Conservation (phyloP, 2,797 vertebrate species). For the Sebastolobus alascanus region DNA sequence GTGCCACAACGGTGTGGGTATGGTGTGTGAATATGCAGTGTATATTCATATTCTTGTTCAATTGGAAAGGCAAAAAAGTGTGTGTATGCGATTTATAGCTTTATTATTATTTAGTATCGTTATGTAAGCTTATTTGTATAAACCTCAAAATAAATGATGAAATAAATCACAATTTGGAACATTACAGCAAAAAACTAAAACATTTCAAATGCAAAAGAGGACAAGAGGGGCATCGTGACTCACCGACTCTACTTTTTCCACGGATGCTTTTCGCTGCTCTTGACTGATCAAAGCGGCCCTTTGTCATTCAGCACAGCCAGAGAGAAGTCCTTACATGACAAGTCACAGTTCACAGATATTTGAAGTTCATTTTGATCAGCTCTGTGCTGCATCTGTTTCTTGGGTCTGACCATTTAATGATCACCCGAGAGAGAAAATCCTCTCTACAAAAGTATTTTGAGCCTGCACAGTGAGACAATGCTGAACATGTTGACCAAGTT, state of each 20-base stretch:
- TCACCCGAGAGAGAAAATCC: background rate
- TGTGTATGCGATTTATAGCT: background rate
- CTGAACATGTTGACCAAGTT: background rate
- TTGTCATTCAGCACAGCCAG: background rate
- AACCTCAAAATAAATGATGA: background rate
- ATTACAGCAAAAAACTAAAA: background rate
- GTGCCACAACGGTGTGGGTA: background rate
- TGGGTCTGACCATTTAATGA: background rate
- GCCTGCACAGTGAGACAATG: background rate
- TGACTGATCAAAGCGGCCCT: background rate
- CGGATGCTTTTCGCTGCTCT: background rate
- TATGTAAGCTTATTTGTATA: background rate
- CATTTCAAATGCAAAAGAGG: background rate
- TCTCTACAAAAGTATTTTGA: background rate
- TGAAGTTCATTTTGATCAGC: background rate
- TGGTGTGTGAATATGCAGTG: background rate
- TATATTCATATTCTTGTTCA: background rate
- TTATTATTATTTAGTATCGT: background rate
- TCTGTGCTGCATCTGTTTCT: background rate
- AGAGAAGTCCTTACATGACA: background rate
- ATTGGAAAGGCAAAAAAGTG: background rate
- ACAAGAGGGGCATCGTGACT: background rate
- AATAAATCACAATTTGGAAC: background rate
- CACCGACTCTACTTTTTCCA: background rate
- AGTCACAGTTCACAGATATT: background rate